Percentiles rank a stretch among this genome's conserved stretches.
Evolutionary conservation across 2,113 vertebrate genomes (phyloP).

Genomic region (Ascaphus truei): DNA sequence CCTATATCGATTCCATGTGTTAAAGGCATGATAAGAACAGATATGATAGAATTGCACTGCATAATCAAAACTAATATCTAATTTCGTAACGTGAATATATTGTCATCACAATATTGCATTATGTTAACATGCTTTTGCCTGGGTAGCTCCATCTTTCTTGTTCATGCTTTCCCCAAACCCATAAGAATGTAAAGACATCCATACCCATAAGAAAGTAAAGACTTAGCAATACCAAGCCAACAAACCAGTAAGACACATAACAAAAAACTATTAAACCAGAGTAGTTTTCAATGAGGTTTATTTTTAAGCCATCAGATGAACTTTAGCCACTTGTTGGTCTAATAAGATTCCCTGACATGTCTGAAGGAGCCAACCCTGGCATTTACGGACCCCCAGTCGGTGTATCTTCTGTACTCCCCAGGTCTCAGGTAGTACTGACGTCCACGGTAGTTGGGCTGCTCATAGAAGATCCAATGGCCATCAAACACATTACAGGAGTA

Average conservation of each 20-base stretch:
- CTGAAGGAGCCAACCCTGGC: conserved; percentile 60
- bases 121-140: no score
- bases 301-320: background rate
- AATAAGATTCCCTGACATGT: conserved; percentile 51
- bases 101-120: no score
- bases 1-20: no score
- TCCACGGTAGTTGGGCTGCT: conserved; percentile 70
- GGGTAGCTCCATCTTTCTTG: no score
- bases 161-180: no score
- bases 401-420: conserved; percentile 67
- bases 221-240: no score
- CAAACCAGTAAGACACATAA: background rate
- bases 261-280: background rate
- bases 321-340: background rate
- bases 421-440: conserved; percentile 68
- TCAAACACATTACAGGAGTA: conserved; percentile 71
- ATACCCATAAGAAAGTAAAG: no score
- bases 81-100: no score
- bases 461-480: conserved; percentile 74
- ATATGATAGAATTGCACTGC: no score
- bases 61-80: no score
- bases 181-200: no score
- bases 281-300: background rate
- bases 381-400: conserved; percentile 67
- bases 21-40: no score